Evolutionary conservation across 2,888 invertebrate species (phyloP), one percentile per base, ranked within the genome.

Genomic region (Drosophila sordidula): DNA sequence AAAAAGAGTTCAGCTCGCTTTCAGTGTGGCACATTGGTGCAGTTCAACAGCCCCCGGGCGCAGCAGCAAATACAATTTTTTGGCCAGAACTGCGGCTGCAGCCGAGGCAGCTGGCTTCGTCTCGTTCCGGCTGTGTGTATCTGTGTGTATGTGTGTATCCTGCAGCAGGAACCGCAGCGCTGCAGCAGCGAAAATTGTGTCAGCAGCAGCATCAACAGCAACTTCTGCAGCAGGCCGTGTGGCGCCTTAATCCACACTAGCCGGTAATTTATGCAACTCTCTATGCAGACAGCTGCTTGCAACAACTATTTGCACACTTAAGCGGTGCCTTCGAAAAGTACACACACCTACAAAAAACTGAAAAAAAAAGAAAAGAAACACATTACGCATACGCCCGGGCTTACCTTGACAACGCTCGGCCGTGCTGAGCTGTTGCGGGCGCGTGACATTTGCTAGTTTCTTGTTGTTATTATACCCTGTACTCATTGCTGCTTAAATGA

Each of bases 131-230:
- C 63, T 71, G 79, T 58, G 56, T 70, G 54, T 42, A 38, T 41
- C 44, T 49, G 51, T 47, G 41, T 64, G 44, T 58, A 65, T 69
- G 58, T 70, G 61, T 73, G 61, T 72, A 73, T 78, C 56, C 64
- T 75, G 71, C 75, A 81, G 80, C 82, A 82, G 78, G 70, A 65
- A 76, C 78, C 77, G 84, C 80, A 69, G 68, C 72, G 79, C 76
- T 80, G 80, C 80, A 81, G 78, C 81, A 65, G 52, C 72, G 65
- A 80, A 82, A 83, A 79, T 75, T 89, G 84, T 88, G 88, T 89
- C 88, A 88, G 86, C 85, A 56, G 26, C 65, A 54, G 18, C 69
- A 52, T 22, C 62, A 54, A 49, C 66, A 75, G 65, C 63, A 59
- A 63, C 67, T 61, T 68, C 76, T 73, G 79, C 76, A 73, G 79